Evolutionary conservation across 1,140 invertebrate species (phyloP).

Genomic region (Zaprionus vittiger): DNA sequence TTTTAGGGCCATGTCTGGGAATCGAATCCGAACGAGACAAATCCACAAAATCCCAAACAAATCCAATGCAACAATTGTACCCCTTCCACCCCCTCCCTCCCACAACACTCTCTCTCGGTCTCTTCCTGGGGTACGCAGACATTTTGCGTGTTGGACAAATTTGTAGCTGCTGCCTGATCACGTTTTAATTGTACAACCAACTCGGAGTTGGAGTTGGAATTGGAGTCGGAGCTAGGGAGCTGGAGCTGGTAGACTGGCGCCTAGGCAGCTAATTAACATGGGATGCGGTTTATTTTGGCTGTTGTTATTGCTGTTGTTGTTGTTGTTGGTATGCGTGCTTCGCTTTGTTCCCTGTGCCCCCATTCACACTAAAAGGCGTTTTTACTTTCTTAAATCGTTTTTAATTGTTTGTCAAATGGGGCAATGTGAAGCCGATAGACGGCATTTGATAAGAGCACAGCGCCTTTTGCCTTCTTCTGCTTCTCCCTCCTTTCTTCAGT

Average conservation of each 20-base stretch:
- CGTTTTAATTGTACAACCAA: conserved; percentile 81
- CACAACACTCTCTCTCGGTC: conserved; percentile 42
- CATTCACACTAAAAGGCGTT: conserved; percentile 75
- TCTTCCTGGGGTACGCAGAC: conserved; percentile 62
- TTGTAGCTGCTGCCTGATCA: conserved; percentile 81
- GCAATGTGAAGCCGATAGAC: conserved; percentile 80
- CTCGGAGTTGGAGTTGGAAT: conserved; percentile 53
- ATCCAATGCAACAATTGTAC: conserved; percentile 68
- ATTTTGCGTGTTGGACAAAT: conserved; percentile 83
- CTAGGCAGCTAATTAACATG: conserved; percentile 78
- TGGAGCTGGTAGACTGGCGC: conserved; percentile 71
- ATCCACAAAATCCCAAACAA: conserved; percentile 53
- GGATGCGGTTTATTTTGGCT: conserved; percentile 34
- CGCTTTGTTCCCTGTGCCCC: conserved; percentile 31
- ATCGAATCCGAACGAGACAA: conserved; percentile 63
- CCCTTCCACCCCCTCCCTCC: not conserved
- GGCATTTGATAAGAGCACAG: conserved; percentile 69
- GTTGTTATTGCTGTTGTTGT: not conserved
- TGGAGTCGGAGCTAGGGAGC: conserved; percentile 44
- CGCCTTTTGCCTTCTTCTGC: not conserved
- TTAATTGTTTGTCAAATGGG: conserved; percentile 81
- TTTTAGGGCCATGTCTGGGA: conserved; percentile 81
- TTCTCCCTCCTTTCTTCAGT: not conserved
- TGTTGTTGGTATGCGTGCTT: not conserved
- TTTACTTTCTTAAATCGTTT: conserved; percentile 83